Conservation (phyloP, 2,888 invertebrate genomes). For the Machimus rusticus region DNA sequence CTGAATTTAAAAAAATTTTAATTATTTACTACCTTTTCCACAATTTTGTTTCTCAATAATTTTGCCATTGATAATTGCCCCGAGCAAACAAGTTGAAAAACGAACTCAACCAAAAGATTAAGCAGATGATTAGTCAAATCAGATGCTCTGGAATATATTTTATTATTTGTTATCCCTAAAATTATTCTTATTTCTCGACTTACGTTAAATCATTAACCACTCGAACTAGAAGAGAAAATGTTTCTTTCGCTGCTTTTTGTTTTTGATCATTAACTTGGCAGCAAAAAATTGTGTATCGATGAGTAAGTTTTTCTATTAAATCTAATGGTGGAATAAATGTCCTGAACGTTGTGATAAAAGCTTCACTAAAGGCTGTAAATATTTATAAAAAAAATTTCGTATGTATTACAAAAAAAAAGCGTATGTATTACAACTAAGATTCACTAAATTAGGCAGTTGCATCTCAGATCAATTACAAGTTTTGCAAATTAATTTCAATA, state of each 20-base stretch:
- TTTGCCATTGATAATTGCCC: conserved; percentile 93
- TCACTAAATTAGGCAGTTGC: too few species aligned
- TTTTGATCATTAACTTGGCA: conserved; percentile 73
- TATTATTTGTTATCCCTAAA: not conserved
- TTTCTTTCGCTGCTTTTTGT: conserved; percentile 82
- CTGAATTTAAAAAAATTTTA: not conserved
- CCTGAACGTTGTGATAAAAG: conserved; percentile 96
- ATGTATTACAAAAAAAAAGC: too few species aligned
- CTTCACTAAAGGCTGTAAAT: conserved; percentile 71
- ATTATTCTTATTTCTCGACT: conserved; percentile 61
- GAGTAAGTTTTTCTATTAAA: conserved; percentile 84
- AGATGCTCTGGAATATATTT: conserved; percentile 70
- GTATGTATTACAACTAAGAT: too few species aligned
- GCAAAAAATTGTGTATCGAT: conserved; percentile 70
- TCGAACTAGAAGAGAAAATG: conserved; percentile 90
- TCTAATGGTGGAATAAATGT: conserved; percentile 91
- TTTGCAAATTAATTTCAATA: too few species aligned
- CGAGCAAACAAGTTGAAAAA: conserved; percentile 89
- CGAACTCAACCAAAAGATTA: conserved; percentile 88
- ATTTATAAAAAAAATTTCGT: too few species aligned
- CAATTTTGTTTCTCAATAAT: conserved; percentile 85
- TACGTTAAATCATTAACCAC: conserved; percentile 97
- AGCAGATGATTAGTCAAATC: conserved; percentile 85
- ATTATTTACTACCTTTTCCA: conserved; percentile 73
- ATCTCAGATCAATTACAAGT: not conserved